These are phyloP conservation scores for Neolamprologus modestus DNA, from an alignment of 2,113 vertebrate species.

Conservation along the genomic window DNA sequence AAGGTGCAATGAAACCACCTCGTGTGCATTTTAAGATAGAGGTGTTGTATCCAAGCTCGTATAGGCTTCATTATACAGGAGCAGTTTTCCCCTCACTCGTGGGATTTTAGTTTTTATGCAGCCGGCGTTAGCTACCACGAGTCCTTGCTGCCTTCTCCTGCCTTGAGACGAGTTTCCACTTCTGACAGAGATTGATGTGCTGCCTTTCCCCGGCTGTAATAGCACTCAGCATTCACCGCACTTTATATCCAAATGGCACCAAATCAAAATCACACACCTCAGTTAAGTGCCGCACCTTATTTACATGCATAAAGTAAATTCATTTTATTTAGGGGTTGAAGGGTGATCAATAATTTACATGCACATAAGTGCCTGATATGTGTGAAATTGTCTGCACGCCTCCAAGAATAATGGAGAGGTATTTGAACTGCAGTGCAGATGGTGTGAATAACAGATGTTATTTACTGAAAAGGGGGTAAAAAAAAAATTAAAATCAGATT, in stretches of 20 bases:
- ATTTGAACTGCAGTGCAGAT: neutral
- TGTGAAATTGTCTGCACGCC: slow-evolving; percentile 29
- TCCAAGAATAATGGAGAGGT: slow-evolving; percentile 20
- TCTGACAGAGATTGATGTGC: slow-evolving; percentile 60
- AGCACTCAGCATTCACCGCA: slow-evolving; percentile 48
- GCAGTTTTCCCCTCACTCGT: neutral
- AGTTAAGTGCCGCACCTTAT: slow-evolving; percentile 32
- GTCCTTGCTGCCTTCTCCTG: slow-evolving; percentile 4
- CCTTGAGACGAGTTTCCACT: slow-evolving; percentile 29
- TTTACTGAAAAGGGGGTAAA: slow-evolving; percentile 8
- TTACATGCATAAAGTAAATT: slow-evolving; percentile 37
- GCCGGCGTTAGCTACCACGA: neutral
- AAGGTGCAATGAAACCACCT: neutral
- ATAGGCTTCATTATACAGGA: slow-evolving; percentile 10
- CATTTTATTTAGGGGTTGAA: neutral
- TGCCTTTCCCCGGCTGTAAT: slow-evolving; percentile 30
- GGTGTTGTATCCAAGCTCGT: neutral
- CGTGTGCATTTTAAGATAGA: neutral
- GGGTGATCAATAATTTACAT: slow-evolving; percentile 58
- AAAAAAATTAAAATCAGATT: slow-evolving; percentile 12
- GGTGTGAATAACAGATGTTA: neutral
- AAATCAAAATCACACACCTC: slow-evolving; percentile 47
- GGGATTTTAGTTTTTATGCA: slow-evolving; percentile 25
- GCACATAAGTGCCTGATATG: slow-evolving; percentile 29
- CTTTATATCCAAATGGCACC: slow-evolving; percentile 62